Evolutionary conservation across 2,113 vertebrate species (phyloP).

Genomic region (Cromileptes altivelis): DNA sequence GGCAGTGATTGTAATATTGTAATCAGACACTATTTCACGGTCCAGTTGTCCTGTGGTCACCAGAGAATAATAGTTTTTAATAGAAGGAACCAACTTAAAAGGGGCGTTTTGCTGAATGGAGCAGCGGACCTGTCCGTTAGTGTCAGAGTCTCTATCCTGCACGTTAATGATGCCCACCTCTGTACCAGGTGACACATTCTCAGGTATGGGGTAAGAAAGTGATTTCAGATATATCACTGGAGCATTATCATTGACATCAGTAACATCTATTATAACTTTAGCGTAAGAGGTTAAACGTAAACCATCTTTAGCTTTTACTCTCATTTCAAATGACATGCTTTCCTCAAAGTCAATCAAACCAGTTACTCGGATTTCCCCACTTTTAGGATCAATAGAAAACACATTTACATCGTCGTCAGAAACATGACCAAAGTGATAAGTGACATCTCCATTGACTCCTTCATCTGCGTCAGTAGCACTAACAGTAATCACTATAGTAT

Average conservation of each 20-base stretch:
- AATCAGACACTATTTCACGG: no score
- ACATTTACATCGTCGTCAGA: background rate
- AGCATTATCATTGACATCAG: slow-evolving; percentile 86
- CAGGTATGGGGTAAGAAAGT: no score
- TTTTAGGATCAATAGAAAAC: slow-evolving; percentile 56
- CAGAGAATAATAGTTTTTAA: no score
- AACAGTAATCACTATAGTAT: no score
- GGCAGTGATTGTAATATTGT: no score
- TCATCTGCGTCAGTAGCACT: slow-evolving; percentile 57
- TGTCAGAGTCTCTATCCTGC: no score
- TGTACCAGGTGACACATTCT: no score
- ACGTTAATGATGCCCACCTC: no score
- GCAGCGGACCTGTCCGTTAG: slow-evolving; percentile 62
- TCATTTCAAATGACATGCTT: slow-evolving; percentile 68
- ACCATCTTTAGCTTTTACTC: slow-evolving; percentile 81
- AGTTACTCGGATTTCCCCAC: slow-evolving; percentile 76
- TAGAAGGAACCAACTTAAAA: no score
- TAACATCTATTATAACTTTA: slow-evolving; percentile 81
- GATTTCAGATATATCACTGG: slow-evolving; percentile 70
- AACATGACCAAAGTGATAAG: slow-evolving; percentile 63
- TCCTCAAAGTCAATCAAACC: slow-evolving; percentile 82
- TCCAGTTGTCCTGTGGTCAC: no score
- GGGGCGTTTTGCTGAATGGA: slow-evolving; percentile 49
- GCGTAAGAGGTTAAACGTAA: slow-evolving; percentile 68
- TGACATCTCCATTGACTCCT: slow-evolving; percentile 79